phyloP scores from a whole-genome alignment of 2,113 vertebrate genomes.

The Actenoides hombroni region DNA sequence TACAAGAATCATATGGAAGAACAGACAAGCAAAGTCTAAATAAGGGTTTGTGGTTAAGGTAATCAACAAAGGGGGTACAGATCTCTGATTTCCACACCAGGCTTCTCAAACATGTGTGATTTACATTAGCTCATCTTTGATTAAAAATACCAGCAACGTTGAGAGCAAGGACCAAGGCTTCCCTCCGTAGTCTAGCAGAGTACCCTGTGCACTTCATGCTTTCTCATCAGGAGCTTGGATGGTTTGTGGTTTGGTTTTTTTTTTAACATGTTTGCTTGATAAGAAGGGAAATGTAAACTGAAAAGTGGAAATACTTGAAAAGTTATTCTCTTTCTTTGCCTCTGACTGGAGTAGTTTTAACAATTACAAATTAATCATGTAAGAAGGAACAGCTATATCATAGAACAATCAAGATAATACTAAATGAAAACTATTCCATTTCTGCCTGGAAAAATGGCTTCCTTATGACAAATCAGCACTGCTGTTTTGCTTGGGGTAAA shows the following conservation, averaged over 20 bases:
- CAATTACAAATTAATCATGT: slow-evolving; percentile 34
- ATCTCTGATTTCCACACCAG: background rate
- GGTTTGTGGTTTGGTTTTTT: background rate
- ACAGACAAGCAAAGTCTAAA: background rate
- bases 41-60: background rate
- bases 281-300: slow-evolving; percentile 4
- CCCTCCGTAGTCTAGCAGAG: background rate
- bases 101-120: accelerated
- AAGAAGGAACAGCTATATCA: slow-evolving; percentile 43
- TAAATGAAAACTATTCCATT: slow-evolving; percentile 41
- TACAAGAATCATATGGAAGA: background rate
- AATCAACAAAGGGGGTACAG: background rate
- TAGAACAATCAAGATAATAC: slow-evolving; percentile 49
- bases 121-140: background rate
- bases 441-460: slow-evolving; percentile 6
- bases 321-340: background rate
- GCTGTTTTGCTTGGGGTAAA: slow-evolving; percentile 53
- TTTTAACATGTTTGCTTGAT: slow-evolving; percentile 19
- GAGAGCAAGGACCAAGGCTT: background rate
- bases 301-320: background rate
- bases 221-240: background rate
- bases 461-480: slow-evolving; percentile 49
- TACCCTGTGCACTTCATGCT: background rate
- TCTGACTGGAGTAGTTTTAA: slow-evolving; percentile 38
- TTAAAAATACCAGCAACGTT: background rate